Evolutionary conservation across 2,888 invertebrate genomes (phyloP), one percentile per base, ranked within the genome.

Genomic region (Agriopis marginaria): DNA sequence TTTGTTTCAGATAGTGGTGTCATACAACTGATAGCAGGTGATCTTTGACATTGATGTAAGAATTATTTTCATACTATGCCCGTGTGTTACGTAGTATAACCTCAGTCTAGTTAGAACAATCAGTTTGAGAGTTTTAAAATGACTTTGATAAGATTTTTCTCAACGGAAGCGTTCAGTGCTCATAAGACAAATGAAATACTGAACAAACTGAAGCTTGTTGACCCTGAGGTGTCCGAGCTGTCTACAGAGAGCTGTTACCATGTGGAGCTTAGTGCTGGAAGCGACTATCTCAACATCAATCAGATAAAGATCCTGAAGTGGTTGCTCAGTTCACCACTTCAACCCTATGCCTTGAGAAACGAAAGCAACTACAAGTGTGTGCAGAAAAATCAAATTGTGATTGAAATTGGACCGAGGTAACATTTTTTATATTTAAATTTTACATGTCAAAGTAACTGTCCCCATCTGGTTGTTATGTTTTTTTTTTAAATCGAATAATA

Each of bases 351-450:
- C 40, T 86, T 97, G 56, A 94, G 91, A 59, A 92, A 94, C 79
- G 89, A 92, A 73, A 94, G 95, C 47, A 84, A 89, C 12, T 94
- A 96, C 73, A 91, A 90, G 63, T 82, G 87, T 74, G 81, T 89
- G 42, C 81, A 85, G 55, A 81, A 84, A 49, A 87, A 90, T 67
- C 87, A 93, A 71, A 86, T 91, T 42, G 74, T 98, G 7, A 95
- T 99, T 79, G 99, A 99, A 95, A 97, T 98, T 86, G 99, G 99
- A 40, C 99, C 99, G 47, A 96, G 97, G 97, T 97, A 92, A 32
- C 32, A 32, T 32, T 32, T 5, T 32, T 32, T 32, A 32, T 32
- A 32, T 5, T 32, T 32, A 32, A 32, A 32, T 32, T 32, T 32
- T 32, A 32, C 32, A 32, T 32, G 32, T 32, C 5, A 32, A 32